These are phyloP conservation scores for Ambastaia sidthimunki DNA, from an alignment of 2,797 vertebrate genomes.

Conservation along the genomic window DNA sequence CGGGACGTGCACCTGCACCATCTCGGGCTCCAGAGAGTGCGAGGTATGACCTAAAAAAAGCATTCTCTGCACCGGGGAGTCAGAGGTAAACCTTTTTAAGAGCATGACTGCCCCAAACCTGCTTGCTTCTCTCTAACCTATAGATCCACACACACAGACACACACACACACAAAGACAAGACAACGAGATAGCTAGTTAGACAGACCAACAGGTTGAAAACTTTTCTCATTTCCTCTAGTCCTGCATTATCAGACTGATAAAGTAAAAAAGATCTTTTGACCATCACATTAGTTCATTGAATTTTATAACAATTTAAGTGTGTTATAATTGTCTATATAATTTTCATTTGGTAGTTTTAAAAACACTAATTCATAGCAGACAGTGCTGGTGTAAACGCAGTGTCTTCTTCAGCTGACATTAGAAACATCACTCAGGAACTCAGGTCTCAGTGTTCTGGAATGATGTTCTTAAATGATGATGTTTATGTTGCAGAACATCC, in stretches of 20 bases:
- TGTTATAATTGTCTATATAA: slow-evolving; percentile 1
- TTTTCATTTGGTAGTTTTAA: neutral
- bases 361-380: neutral
- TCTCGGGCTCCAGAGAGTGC: slow-evolving; percentile 97
- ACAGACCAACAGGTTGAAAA: neutral
- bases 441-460: too few relatives aligned
- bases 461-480: too few relatives aligned
- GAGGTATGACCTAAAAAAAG: slow-evolving; percentile 90
- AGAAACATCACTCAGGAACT: slow-evolving; percentile 2
- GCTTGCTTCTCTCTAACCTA: neutral
- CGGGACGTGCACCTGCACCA: slow-evolving; percentile 94
- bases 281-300: neutral
- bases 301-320: slow-evolving; percentile 7
- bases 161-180: neutral
- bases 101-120: slow-evolving; percentile 29
- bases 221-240: too few relatives aligned
- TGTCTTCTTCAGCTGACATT: neutral
- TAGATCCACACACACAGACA: too few relatives aligned
- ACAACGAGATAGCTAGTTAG: neutral
- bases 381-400: neutral
- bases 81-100: slow-evolving; percentile 40
- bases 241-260: neutral
- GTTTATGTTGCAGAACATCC: neutral
- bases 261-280: neutral
- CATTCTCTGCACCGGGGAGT: slow-evolving; percentile 86